Evolutionary conservation across 2,113 vertebrate genomes (phyloP), one percentile per base, ranked within the genome.

Genomic region (Hippocampus mohnikei): DNA sequence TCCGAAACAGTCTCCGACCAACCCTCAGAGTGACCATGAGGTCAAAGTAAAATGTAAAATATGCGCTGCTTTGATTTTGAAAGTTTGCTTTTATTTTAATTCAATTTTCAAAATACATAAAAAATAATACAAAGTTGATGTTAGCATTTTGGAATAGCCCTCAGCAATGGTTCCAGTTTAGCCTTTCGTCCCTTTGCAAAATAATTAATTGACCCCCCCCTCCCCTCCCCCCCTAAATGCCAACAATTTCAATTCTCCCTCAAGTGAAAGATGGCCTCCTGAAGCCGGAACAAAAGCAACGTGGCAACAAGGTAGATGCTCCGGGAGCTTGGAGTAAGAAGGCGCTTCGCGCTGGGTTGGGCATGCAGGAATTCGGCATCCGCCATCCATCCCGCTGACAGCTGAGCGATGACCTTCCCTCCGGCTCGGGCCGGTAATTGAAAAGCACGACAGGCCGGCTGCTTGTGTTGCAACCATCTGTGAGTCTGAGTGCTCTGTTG

Each of bases 391-490:
- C 60, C 37, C 21, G 55, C 41, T 83, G 84, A 85, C 85, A 78
- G 84, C 85, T 89, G 90, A 92, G 88, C 84, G 87, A 91, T 92
- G 81, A 89, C 81, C 86, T 81, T 78, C 80, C 67, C 78, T 79
- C 70, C 78, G 41, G 23, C 53, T 63, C n/a, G 72, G n/a, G 25
- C 81, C n/a, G 71, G 78, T 92, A 92, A 92, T 92, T 92, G 92
- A 91, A 93, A 92, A 90, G 87, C 84, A 80, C 86, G 88, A 84
- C 82, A 25, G 83, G 82, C 89, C 88, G 81, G 84, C 72, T 72
- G 82, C 87, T 67, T 80, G 77, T 79, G 20, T 71, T 68, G 74
- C 74, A 53, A 46, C 89, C 92, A 92, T 92, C 91, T 92, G 92
- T 78, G 88, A 81, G 83, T 84, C 84, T 91, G 89, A 90, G 88